These are phyloP conservation scores for Lerista edwardsae DNA, from an alignment of 2,797 vertebrate species.

Conservation along the genomic window DNA sequence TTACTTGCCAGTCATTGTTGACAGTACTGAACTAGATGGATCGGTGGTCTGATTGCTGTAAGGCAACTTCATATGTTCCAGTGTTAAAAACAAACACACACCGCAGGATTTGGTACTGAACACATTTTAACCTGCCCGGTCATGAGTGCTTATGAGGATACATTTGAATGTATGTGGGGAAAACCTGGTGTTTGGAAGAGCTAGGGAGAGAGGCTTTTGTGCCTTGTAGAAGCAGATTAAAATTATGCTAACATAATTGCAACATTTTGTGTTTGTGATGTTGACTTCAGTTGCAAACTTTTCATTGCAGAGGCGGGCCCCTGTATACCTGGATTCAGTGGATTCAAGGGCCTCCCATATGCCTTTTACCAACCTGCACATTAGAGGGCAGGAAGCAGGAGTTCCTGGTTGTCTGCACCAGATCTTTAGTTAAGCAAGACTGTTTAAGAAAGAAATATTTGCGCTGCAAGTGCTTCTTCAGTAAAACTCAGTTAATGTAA, in stretches of 20 bases:
- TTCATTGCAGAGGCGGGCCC: background rate
- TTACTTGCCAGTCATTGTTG: too few species aligned
- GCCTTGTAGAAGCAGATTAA: background rate
- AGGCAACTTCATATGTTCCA: background rate
- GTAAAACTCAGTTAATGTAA: too few species aligned
- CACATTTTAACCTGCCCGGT: background rate
- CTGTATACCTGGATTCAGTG: too few species aligned
- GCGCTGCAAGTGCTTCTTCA: too few species aligned
- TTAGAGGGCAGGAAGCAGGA: too few species aligned
- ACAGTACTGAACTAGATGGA: too few species aligned
- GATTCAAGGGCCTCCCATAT: too few species aligned
- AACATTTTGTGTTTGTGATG: background rate
- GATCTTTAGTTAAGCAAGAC: too few species aligned
- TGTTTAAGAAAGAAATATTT: too few species aligned
- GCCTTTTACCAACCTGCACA: too few species aligned
- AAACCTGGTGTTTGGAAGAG: background rate
- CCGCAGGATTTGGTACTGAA: background rate
- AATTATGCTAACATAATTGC: background rate
- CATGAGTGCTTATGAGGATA: background rate
- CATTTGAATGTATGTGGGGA: background rate
- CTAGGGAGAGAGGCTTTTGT: background rate
- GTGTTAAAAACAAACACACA: background rate
- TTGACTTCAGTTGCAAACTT: background rate
- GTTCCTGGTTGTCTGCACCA: too few species aligned
- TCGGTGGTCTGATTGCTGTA: too few species aligned